phyloP scores from a whole-genome alignment of 2,888 invertebrate species.

The Phyllotreta striolata region DNA sequence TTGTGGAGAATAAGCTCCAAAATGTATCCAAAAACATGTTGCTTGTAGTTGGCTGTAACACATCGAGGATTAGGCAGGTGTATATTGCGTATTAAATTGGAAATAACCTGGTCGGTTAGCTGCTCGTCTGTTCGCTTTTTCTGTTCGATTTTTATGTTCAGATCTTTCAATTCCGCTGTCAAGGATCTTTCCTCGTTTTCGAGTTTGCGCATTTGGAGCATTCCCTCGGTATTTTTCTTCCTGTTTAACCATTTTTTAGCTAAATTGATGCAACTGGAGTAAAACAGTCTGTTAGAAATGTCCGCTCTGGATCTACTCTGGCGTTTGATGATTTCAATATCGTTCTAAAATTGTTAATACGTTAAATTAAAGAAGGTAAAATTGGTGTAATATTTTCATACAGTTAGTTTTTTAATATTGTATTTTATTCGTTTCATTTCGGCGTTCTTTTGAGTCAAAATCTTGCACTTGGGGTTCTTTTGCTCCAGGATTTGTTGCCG shows the following conservation, averaged over 20 bases:
- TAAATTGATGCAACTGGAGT: conserved; percentile 27
- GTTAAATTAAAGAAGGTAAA: not conserved
- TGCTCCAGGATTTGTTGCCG: conserved; percentile 27
- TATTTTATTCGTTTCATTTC: conserved; percentile 30
- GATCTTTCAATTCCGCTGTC: conserved; percentile 25
- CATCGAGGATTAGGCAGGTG: too few species aligned
- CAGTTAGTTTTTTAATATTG: conserved; percentile 20
- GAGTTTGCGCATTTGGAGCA: conserved; percentile 14
- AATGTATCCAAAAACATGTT: not conserved
- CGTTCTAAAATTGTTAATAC: conserved; percentile 8
- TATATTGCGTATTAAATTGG: conserved; percentile 17
- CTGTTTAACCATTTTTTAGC: conserved; percentile 32
- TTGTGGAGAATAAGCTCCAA: not conserved
- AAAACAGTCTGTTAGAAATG: conserved; percentile 25
- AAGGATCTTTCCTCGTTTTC: conserved; percentile 24
- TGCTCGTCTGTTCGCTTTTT: conserved; percentile 20
- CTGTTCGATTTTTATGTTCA: conserved; percentile 22
- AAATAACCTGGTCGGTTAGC: conserved; percentile 17
- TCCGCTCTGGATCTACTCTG: conserved; percentile 22
- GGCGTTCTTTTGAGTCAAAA: conserved; percentile 27
- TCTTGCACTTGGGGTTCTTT: conserved; percentile 33
- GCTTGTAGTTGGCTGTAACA: not conserved
- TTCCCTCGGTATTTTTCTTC: conserved; percentile 17
- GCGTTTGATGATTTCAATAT: conserved; percentile 18
- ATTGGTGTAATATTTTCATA: not conserved